Conservation (phyloP, 2,797 vertebrate species). For the Fringilla coelebs region DNA sequence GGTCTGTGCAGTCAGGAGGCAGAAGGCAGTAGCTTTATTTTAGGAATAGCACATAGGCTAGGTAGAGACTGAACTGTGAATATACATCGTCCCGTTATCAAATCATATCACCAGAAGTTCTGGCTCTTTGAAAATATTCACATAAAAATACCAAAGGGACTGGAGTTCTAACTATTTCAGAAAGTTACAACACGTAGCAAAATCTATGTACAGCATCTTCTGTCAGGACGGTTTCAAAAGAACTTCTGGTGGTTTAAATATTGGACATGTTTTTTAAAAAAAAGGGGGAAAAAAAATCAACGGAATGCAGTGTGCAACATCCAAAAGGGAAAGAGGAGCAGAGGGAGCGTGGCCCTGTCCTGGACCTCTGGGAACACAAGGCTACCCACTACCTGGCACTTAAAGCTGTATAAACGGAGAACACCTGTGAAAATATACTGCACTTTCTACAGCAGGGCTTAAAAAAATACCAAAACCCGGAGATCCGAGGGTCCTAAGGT, state of each 20-base stretch:
- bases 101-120: neutral
- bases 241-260: neutral
- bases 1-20: neutral
- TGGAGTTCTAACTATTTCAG: neutral
- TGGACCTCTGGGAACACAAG: neutral
- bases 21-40: slow-evolving; percentile 66
- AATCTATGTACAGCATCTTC: slow-evolving; percentile 46
- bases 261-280: neutral
- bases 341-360: neutral
- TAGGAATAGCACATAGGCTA: neutral
- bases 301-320: neutral
- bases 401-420: slow-evolving; percentile 30
- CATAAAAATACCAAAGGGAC: slow-evolving; percentile 51
- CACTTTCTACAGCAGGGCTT: slow-evolving; percentile 13
- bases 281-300: neutral
- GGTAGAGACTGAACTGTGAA: neutral
- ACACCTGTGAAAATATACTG: neutral
- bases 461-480: neutral
- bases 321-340: neutral
- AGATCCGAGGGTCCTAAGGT: neutral
- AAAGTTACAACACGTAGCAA: slow-evolving; percentile 23
- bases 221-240: neutral
- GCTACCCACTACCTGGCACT: slow-evolving; percentile 45
- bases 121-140: slow-evolving; percentile 35
- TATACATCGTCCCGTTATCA: neutral